These are phyloP conservation scores for Nesidiocoris tenuis DNA, from an alignment of 2,888 invertebrate species.

Conservation along the genomic window DNA sequence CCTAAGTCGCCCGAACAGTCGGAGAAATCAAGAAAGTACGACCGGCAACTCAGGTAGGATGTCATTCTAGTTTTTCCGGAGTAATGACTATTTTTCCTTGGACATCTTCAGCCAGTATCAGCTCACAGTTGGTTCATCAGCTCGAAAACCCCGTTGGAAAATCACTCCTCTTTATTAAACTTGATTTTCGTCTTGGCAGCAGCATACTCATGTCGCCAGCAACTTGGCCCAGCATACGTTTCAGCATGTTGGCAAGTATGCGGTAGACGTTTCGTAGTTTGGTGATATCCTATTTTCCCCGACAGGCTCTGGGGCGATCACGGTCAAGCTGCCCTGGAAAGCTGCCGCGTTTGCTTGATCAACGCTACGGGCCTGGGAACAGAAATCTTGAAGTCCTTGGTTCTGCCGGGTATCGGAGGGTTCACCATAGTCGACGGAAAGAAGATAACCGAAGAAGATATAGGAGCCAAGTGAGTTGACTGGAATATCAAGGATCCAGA, in stretches of 20 bases:
- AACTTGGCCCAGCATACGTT: too few species aligned
- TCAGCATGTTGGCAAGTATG: too few species aligned
- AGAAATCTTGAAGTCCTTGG: slow-evolving; percentile 90
- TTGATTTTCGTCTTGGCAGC: too few species aligned
- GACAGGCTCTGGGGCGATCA: slow-evolving; percentile 97
- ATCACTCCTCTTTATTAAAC: too few species aligned
- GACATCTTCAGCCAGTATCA: too few species aligned
- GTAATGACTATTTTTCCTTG: too few species aligned
- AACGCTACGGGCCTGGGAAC: slow-evolving; percentile 93
- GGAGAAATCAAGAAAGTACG: slow-evolving; percentile 76
- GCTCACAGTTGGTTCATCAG: too few species aligned
- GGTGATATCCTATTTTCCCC: too few species aligned
- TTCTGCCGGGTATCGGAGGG: slow-evolving; percentile 89
- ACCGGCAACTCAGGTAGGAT: slow-evolving; percentile 69
- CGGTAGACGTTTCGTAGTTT: too few species aligned
- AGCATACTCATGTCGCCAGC: too few species aligned
- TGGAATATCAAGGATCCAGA: too few species aligned
- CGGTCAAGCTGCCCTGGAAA: slow-evolving; percentile 87
- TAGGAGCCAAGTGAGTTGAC: slow-evolving; percentile 78
- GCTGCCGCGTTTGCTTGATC: slow-evolving; percentile 86
- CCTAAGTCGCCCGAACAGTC: slow-evolving; percentile 73
- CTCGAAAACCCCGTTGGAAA: too few species aligned
- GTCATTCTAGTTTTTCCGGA: neutral
- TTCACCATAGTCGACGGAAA: slow-evolving; percentile 91
- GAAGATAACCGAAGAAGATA: slow-evolving; percentile 83